Conservation (phyloP, 2,113 vertebrate genomes). For the human region DNA sequence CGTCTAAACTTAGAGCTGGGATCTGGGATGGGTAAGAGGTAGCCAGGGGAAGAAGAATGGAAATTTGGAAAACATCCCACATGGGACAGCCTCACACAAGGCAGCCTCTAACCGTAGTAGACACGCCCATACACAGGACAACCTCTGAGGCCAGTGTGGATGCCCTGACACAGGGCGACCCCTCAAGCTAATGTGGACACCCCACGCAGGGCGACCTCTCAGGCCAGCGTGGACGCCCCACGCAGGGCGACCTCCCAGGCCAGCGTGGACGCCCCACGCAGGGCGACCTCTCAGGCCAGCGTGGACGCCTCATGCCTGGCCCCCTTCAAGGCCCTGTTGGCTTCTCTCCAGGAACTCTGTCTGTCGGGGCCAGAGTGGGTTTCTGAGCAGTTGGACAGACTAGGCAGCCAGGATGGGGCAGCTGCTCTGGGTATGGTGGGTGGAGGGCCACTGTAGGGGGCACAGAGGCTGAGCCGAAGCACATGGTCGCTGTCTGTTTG, state of each 20-base stretch:
- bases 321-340: rapidly evolving
- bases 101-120: not conserved
- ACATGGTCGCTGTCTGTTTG: conserved; percentile 86
- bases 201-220: rapidly evolving
- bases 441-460: conserved; percentile 66
- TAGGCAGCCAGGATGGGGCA: not conserved
- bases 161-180: not conserved
- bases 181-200: not conserved
- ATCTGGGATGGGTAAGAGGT: not conserved
- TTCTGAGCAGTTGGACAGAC: not conserved
- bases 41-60: not conserved
- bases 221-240: rapidly evolving
- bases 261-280: rapidly evolving
- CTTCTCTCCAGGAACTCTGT: not conserved
- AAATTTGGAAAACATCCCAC: not conserved
- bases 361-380: not conserved
- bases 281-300: rapidly evolving
- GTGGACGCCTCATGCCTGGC: rapidly evolving
- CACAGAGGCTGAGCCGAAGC: conserved; percentile 75
- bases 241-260: rapidly evolving
- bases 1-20: not conserved
- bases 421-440: not conserved
- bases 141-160: not conserved
- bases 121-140: not conserved
- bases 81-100: rapidly evolving